Evolutionary conservation across 2,888 invertebrate species (phyloP).

Genomic region (Scrobipalpa atriplicella): DNA sequence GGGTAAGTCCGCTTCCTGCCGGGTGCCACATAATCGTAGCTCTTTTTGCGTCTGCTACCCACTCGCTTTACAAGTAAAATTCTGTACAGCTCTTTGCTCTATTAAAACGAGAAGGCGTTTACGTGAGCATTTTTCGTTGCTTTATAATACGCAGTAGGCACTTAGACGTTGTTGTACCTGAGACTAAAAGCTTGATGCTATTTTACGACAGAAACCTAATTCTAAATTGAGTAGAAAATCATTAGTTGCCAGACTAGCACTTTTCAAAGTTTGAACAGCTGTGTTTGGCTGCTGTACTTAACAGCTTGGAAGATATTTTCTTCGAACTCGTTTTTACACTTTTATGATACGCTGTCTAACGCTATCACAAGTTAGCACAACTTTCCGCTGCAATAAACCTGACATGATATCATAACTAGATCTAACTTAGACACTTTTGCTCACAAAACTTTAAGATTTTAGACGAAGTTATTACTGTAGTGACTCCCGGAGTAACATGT

Average conservation of each 20-base stretch:
- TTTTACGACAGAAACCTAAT: not conserved
- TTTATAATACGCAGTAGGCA: constrained; percentile 29
- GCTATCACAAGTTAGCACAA: constrained; percentile 26
- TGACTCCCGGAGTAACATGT: constrained; percentile 24
- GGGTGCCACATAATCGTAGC: constrained; percentile 50
- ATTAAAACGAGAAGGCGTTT: constrained; percentile 44
- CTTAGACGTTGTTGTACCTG: not conserved
- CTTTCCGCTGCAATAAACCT: constrained; percentile 39
- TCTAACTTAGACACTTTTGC: constrained; percentile 15
- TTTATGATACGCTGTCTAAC: constrained; percentile 1
- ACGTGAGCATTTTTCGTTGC: constrained; percentile 37
- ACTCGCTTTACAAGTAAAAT: constrained; percentile 46
- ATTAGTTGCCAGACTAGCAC: not conserved
- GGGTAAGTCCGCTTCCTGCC: constrained; percentile 40
- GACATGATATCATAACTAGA: constrained; percentile 37
- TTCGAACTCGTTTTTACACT: not conserved
- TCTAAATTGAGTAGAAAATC: not conserved
- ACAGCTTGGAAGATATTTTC: not conserved
- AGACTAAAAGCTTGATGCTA: not conserved
- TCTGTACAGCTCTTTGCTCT: constrained; percentile 39
- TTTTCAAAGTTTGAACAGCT: not conserved
- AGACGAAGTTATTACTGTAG: constrained; percentile 31
- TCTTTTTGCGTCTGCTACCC: constrained; percentile 45
- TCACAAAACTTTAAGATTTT: constrained; percentile 29
- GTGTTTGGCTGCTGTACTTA: not conserved